A percentile compares a stretch with the other conserved stretches of the same genome.
Conservation (phyloP, 2,113 vertebrate genomes). For the Bufo gargarizans region DNA sequence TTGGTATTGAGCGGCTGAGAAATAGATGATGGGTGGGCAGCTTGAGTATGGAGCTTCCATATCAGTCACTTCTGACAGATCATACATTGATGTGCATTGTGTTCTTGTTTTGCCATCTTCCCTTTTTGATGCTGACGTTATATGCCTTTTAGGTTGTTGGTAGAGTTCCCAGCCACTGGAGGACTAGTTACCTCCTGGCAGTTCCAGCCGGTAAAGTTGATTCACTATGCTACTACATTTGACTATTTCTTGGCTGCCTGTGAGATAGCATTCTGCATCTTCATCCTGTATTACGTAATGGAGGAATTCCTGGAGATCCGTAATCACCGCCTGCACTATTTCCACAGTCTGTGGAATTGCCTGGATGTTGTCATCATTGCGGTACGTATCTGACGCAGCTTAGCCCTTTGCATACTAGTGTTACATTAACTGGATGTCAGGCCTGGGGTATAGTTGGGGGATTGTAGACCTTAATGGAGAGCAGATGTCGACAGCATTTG, state of each 20-base stretch:
- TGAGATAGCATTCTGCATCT: slow-evolving; percentile 91
- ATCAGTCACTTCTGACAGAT: too few species aligned
- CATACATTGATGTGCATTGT: background rate
- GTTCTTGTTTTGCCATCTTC: too few species aligned
- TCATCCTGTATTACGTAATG: slow-evolving; percentile 92
- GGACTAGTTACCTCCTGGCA: slow-evolving; percentile 91
- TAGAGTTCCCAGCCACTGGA: slow-evolving; percentile 93
- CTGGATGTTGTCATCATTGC: slow-evolving; percentile 89
- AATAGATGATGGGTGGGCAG: too few species aligned
- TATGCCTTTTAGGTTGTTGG: slow-evolving; percentile 79
- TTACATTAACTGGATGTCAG: background rate
- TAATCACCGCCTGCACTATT: slow-evolving; percentile 89
- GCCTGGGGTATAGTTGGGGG: too few species aligned
- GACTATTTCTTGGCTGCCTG: slow-evolving; percentile 93
- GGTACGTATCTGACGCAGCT: slow-evolving; percentile 69
- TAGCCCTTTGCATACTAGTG: background rate
- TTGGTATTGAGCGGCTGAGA: too few species aligned
- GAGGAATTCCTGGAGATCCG: slow-evolving; percentile 93
- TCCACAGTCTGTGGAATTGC: slow-evolving; percentile 95
- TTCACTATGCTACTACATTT: slow-evolving; percentile 85
- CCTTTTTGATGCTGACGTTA: background rate
- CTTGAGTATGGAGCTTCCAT: too few species aligned
- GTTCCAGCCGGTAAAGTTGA: slow-evolving; percentile 91
- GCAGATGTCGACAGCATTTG: too few species aligned
- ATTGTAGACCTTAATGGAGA: too few species aligned